A percentile compares a stretch with the other conserved stretches of the same genome.
Evolutionary conservation across 2,797 vertebrate genomes (phyloP).

Genomic region (Champsocephalus gunnari): DNA sequence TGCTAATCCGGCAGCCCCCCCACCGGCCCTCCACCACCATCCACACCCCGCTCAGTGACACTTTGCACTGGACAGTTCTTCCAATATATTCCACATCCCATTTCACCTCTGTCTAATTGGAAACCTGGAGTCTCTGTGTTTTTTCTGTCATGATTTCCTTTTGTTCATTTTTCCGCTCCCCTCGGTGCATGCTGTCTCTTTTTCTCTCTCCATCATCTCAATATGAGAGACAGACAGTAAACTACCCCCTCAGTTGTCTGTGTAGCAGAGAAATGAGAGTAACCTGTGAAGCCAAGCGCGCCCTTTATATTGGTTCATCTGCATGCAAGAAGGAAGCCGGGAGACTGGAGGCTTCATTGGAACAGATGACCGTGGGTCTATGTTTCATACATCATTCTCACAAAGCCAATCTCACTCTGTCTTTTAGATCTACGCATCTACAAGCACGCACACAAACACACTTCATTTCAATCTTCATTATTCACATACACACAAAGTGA

Average conservation of each 20-base stretch:
- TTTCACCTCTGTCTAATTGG: constrained; percentile 72
- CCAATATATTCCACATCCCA: constrained; percentile 59
- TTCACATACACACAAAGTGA: constrained; percentile 18
- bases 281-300: constrained; percentile 55
- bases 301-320: constrained; percentile 73
- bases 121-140: constrained; percentile 55
- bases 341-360: constrained; percentile 67
- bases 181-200: constrained; percentile 2
- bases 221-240: constrained; percentile 36
- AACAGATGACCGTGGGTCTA: constrained; percentile 77
- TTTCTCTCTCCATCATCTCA: constrained; percentile 31
- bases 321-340: constrained; percentile 54
- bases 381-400: constrained; percentile 77
- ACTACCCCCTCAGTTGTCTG: constrained; percentile 39
- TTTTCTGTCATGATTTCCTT: constrained; percentile 37
- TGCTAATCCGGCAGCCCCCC: constrained; percentile 59
- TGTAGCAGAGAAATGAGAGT: constrained; percentile 60
- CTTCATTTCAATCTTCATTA: constrained; percentile 60
- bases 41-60: constrained; percentile 48
- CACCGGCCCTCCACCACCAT: not conserved
- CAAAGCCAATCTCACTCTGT: constrained; percentile 58
- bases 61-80: constrained; percentile 56
- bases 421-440: constrained; percentile 50
- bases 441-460: constrained; percentile 1
- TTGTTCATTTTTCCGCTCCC: constrained; percentile 22